phyloP scores from a whole-genome alignment of 2,797 vertebrate genomes.

The Aulostomus chinensis region DNA sequence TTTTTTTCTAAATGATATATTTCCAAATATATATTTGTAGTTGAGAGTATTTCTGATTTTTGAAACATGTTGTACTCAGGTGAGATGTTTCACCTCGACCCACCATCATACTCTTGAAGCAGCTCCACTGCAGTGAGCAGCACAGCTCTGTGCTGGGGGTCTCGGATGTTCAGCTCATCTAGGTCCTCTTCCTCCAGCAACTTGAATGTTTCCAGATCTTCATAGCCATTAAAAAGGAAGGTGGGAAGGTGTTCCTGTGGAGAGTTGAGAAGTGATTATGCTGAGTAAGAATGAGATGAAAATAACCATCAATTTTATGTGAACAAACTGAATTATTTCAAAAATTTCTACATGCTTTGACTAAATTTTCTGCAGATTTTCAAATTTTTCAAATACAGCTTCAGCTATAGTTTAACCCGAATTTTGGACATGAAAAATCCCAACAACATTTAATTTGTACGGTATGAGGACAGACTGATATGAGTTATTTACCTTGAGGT shows the following conservation, averaged over 20 bases:
- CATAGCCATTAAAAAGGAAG: slow-evolving; percentile 96
- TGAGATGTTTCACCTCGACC: slow-evolving; percentile 40
- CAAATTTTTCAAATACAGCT: no score
- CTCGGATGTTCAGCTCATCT: slow-evolving; percentile 93
- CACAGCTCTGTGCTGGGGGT: slow-evolving; percentile 91
- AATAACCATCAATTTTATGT: no score
- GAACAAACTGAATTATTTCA: no score
- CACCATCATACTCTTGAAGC: slow-evolving; percentile 92
- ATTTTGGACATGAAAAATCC: no score
- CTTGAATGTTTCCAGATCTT: slow-evolving; percentile 96
- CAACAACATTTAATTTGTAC: no score
- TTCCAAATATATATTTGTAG: no score
- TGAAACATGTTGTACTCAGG: neutral
- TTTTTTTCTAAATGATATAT: no score
- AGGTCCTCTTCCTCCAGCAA: slow-evolving; percentile 96
- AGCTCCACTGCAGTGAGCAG: slow-evolving; percentile 94
- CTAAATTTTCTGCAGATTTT: no score
- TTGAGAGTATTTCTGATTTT: no score
- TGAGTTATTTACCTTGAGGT: slow-evolving; percentile 84
- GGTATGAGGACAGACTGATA: neutral
- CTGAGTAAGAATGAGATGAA: no score
- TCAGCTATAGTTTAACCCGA: no score
- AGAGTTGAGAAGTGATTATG: neutral
- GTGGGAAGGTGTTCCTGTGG: slow-evolving; percentile 95
- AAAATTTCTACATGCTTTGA: no score